These are phyloP conservation scores for Drosophila birchii DNA, from an alignment of 2,888 invertebrate genomes.

Conservation along the genomic window DNA sequence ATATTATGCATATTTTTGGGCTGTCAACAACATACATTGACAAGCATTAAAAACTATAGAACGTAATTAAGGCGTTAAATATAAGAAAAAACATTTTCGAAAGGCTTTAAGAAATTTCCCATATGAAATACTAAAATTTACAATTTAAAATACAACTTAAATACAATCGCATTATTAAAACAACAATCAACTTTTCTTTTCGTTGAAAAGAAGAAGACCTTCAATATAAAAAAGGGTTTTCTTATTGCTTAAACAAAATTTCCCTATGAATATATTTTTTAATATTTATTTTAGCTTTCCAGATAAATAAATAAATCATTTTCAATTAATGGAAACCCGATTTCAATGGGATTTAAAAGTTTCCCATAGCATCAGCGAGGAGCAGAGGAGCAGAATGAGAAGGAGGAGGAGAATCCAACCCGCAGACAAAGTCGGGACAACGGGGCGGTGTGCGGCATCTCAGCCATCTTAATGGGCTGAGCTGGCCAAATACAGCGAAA, in stretches of 20 bases:
- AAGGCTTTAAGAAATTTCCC: too few relatives aligned
- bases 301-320: neutral
- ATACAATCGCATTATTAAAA: too few relatives aligned
- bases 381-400: neutral
- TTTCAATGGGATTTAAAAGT: slow-evolving; percentile 25
- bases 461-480: slow-evolving; percentile 72
- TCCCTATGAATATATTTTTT: too few relatives aligned
- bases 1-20: slow-evolving; percentile 2
- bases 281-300: neutral
- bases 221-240: too few relatives aligned
- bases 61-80: neutral
- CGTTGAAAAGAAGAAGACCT: too few relatives aligned
- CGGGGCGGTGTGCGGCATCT: slow-evolving; percentile 42
- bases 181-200: too few relatives aligned
- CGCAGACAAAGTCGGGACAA: neutral
- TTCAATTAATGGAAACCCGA: slow-evolving; percentile 3
- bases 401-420: neutral
- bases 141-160: too few relatives aligned
- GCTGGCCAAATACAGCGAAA: slow-evolving; percentile 70
- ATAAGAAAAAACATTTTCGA: too few relatives aligned
- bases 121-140: neutral
- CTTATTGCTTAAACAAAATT: neutral
- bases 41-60: neutral
- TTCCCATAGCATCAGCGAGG: slow-evolving; percentile 16
- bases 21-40: neutral